These are phyloP conservation scores for Metallyticus violacea DNA, from an alignment of 2,888 invertebrate genomes.

Conservation along the genomic window DNA sequence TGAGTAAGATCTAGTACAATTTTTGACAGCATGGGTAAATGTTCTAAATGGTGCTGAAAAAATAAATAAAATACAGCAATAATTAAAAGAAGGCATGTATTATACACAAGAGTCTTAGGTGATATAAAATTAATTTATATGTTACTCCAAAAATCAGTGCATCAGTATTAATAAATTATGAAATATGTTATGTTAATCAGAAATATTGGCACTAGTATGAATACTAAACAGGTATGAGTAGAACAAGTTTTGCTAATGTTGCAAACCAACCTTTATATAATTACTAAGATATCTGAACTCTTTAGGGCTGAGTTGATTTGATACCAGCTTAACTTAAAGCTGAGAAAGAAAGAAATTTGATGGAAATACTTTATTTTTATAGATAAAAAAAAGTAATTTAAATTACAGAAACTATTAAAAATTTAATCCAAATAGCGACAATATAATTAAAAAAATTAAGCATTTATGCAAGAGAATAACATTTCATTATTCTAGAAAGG, in stretches of 20 bases:
- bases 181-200: neutral
- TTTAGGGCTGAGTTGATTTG: no score
- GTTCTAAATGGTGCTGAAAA: neutral
- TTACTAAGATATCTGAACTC: no score
- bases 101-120: neutral
- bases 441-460: no score
- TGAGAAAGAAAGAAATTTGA: no score
- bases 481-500: no score
- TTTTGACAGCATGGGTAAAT: neutral
- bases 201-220: neutral
- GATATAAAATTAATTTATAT: neutral
- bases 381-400: no score
- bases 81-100: neutral
- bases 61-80: neutral
- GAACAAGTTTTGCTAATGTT: neutral
- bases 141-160: neutral
- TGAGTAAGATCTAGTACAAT: neutral
- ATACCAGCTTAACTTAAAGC: no score
- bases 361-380: no score
- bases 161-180: neutral
- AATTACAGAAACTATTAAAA: no score
- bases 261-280: neutral
- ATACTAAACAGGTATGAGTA: neutral
- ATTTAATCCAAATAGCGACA: no score
- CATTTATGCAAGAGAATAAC: no score